These are phyloP conservation scores for Theretra japonica DNA, from an alignment of 2,888 invertebrate genomes.

Conservation along the genomic window DNA sequence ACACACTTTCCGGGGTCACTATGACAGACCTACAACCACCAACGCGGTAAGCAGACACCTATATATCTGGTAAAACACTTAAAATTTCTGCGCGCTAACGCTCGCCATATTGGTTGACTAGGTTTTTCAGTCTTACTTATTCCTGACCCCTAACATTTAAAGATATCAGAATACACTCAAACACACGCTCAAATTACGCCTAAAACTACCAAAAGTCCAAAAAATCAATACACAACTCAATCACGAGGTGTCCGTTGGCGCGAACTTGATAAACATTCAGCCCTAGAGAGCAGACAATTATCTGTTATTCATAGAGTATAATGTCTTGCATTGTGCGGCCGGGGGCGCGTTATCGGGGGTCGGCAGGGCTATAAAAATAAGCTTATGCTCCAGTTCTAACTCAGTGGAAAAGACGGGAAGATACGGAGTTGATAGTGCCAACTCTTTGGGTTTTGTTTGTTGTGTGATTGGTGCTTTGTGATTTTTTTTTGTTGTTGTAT, in stretches of 20 bases:
- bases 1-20: no score
- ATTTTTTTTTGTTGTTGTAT: not conserved
- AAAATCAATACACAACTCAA: constrained; percentile 23
- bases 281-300: constrained; percentile 66
- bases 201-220: not conserved
- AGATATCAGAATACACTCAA: no score
- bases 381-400: constrained; percentile 81
- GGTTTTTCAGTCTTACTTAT: no score
- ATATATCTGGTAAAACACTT: no score
- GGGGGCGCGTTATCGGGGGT: constrained; percentile 70
- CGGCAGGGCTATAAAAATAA: constrained; percentile 82
- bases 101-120: no score
- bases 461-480: not conserved
- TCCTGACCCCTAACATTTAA: no score
- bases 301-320: constrained; percentile 72
- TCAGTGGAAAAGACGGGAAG: constrained; percentile 54
- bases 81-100: no score
- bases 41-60: no score
- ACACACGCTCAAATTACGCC: no score
- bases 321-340: constrained; percentile 77
- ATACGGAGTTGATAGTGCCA: constrained; percentile 56
- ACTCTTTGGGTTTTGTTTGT: constrained; percentile 37
- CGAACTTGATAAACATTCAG: constrained; percentile 30
- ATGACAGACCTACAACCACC: no score
- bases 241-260: not conserved